Conservation (phyloP, 2,797 vertebrate species). For the Tapera naevia region DNA sequence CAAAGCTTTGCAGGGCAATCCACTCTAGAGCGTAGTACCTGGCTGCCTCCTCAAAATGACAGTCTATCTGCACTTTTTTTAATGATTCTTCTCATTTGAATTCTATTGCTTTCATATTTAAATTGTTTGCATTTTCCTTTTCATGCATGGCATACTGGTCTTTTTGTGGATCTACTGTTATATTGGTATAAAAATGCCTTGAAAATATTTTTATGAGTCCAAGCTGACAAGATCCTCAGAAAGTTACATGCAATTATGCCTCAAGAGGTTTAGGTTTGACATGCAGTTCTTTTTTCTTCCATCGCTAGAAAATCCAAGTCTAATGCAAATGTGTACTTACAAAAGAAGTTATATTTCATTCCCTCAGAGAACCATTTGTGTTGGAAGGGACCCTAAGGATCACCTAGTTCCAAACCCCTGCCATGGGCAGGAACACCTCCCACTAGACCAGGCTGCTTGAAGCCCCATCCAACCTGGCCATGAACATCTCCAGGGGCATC, state of each 20-base stretch:
- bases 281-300: neutral
- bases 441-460: no score
- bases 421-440: no score
- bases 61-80: neutral
- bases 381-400: no score
- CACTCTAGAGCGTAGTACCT: neutral
- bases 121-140: neutral
- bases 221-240: neutral
- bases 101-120: neutral
- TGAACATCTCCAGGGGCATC: no score
- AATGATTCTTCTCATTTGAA: neutral
- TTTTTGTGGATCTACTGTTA: neutral
- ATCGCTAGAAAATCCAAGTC: neutral
- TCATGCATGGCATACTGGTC: neutral
- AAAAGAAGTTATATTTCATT: neutral
- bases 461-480: no score
- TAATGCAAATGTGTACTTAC: neutral
- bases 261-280: neutral
- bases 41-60: neutral
- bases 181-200: neutral
- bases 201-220: neutral
- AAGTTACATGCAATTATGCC: neutral
- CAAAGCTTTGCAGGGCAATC: neutral
- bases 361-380: neutral
- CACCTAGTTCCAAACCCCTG: no score